Percentiles rank a stretch among this genome's conserved stretches.
These are phyloP conservation scores for Pollachius pollachius DNA, from an alignment of 2,113 vertebrate genomes.

Conservation along the genomic window DNA sequence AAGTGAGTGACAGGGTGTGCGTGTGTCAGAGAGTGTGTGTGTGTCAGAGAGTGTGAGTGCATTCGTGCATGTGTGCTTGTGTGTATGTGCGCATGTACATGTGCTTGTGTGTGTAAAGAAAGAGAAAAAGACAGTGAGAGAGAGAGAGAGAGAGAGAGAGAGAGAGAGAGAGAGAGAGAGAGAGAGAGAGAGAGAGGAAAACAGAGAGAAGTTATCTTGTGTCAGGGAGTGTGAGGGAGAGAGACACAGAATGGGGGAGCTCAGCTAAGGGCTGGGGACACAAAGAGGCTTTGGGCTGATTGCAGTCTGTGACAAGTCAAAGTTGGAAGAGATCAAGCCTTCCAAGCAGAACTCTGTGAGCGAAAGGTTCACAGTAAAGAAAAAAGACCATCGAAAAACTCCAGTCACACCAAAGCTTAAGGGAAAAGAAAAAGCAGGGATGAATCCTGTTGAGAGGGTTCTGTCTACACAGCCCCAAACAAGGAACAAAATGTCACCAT, in stretches of 20 bases:
- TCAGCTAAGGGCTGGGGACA: conserved; percentile 62
- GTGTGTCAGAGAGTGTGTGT: conserved; percentile 1
- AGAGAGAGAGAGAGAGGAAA: conserved; percentile 24
- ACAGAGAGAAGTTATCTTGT: conserved; percentile 33
- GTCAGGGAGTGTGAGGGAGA: conserved; percentile 38
- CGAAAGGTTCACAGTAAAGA: conserved; percentile 31
- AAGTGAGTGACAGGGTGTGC: not conserved
- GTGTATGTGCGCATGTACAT: not conserved
- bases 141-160: conserved; percentile 4
- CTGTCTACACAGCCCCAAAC: not conserved
- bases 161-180: conserved; percentile 11
- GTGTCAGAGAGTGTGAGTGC: not conserved
- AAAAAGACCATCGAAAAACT: conserved; percentile 40
- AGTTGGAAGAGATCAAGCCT: conserved; percentile 56
- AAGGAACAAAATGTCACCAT: conserved; percentile 54
- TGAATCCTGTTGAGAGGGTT: conserved; percentile 34
- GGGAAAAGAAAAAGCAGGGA: conserved; percentile 51
- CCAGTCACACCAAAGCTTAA: conserved; percentile 45
- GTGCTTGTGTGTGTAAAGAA: not conserved
- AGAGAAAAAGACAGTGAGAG: conserved; percentile 4
- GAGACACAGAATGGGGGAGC: conserved; percentile 57
- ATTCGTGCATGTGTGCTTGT: conserved; percentile 2
- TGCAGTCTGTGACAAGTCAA: conserved; percentile 62
- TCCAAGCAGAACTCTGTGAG: conserved; percentile 52
- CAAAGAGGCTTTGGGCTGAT: conserved; percentile 60